These are phyloP conservation scores for Poecilia picta DNA, from an alignment of 2,797 vertebrate species.

Conservation along the genomic window DNA sequence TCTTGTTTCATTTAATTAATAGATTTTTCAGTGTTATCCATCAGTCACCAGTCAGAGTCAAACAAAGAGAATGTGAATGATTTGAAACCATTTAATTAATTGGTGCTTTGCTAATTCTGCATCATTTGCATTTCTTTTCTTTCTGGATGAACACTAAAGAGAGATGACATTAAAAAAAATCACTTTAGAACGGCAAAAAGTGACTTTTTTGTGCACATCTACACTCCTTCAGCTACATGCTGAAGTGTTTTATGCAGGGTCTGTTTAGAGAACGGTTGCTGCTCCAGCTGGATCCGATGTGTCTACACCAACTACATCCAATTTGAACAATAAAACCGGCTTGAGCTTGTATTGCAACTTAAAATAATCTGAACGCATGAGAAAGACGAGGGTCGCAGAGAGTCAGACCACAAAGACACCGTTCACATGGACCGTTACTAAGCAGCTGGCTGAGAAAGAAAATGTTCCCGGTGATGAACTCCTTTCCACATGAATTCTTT, in stretches of 20 bases:
- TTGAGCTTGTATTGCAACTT: constrained; percentile 11
- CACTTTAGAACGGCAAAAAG: neutral
- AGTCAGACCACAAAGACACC: constrained; percentile 15
- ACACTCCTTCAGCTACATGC: neutral
- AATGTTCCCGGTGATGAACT: neutral
- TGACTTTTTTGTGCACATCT: neutral
- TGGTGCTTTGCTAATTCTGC: neutral
- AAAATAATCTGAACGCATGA: neutral
- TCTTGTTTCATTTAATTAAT: neutral
- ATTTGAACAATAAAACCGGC: constrained; percentile 24
- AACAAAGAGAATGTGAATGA: neutral
- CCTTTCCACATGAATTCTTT: neutral
- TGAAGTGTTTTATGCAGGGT: neutral
- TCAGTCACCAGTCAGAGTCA: neutral
- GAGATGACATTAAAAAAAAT: neutral
- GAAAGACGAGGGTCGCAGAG: constrained; percentile 2
- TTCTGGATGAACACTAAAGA: neutral
- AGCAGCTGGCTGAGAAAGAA: constrained; percentile 12
- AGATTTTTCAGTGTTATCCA: neutral
- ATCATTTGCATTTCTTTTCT: neutral
- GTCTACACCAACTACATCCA: constrained; percentile 29
- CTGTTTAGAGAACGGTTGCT: neutral
- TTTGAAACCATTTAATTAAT: neutral
- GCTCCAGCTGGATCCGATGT: neutral
- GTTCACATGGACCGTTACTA: constrained; percentile 43